A percentile compares a stretch with the other conserved stretches of the same genome.
Conservation (phyloP, 2,888 invertebrate species). For the Leucophora obtusa region DNA sequence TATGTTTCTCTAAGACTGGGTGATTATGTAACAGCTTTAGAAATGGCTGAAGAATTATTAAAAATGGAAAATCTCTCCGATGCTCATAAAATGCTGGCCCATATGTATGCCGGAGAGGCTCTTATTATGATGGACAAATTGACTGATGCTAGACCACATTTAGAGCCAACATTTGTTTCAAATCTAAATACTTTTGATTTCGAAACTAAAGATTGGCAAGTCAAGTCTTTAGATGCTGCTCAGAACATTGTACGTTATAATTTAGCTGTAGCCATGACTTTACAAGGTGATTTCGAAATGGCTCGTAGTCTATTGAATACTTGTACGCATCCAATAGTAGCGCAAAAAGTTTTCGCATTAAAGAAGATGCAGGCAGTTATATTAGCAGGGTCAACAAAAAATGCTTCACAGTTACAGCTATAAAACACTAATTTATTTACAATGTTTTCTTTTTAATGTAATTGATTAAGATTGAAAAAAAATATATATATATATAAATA, state of each 20-base stretch:
- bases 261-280: conserved; percentile 86
- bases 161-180: conserved; percentile 87
- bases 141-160: conserved; percentile 89
- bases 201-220: conserved; percentile 80
- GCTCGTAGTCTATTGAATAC: conserved; percentile 74
- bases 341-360: conserved; percentile 53
- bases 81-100: conserved; percentile 87
- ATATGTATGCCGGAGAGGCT: conserved; percentile 94
- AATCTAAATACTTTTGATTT: conserved; percentile 80
- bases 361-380: conserved; percentile 46
- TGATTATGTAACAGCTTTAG: conserved; percentile 88
- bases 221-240: conserved; percentile 82
- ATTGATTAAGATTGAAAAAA: too few relatives aligned
- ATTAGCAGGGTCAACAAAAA: not conserved
- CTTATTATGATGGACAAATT: conserved; percentile 89
- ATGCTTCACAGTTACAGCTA: too few relatives aligned
- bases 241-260: conserved; percentile 88
- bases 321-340: conserved; percentile 75
- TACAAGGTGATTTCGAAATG: conserved; percentile 86
- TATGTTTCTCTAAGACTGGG: conserved; percentile 92
- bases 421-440: too few relatives aligned
- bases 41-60: conserved; percentile 87
- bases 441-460: too few relatives aligned
- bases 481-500: too few relatives aligned
- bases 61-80: conserved; percentile 85